A percentile compares a stretch with the other conserved stretches of the same genome.
phyloP scores from a whole-genome alignment of 2,113 vertebrate genomes.

The Hippolais icterina region DNA sequence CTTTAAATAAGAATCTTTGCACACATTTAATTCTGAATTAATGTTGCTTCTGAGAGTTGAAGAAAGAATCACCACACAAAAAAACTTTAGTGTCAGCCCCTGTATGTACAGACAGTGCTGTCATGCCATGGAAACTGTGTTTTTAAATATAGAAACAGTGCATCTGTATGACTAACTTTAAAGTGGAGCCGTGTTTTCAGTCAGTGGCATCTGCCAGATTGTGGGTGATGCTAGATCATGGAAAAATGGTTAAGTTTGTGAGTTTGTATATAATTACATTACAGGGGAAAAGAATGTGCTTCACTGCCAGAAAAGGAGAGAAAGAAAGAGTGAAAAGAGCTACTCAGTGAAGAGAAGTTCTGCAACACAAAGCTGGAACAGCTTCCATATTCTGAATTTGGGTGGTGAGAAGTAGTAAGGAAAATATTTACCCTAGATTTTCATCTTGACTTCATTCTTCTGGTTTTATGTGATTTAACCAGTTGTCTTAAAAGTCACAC shows the following conservation, averaged over 20 bases:
- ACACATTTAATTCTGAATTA: neutral
- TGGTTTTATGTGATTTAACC: neutral
- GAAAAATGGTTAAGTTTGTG: slow-evolving; percentile 17
- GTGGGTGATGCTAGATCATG: slow-evolving; percentile 31
- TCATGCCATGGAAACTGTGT: slow-evolving; percentile 31
- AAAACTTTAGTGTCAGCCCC: neutral
- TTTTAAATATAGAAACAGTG: slow-evolving; percentile 47
- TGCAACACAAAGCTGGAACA: neutral
- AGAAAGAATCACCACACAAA: neutral
- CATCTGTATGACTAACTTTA: slow-evolving; percentile 32
- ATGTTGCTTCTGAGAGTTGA: neutral
- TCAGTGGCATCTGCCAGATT: slow-evolving; percentile 19
- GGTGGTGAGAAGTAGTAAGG: neutral
- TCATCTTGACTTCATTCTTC: neutral
- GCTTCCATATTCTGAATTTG: neutral
- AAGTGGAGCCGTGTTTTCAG: slow-evolving; percentile 27
- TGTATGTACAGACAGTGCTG: neutral
- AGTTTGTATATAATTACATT: slow-evolving; percentile 25
- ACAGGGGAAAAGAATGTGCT: neutral
- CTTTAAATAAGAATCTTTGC: neutral
- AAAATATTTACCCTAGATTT: rapidly evolving
- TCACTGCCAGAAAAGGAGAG: slow-evolving; percentile 10
- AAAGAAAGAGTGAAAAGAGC: neutral
- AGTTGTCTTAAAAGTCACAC: neutral
- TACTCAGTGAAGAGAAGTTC: neutral